These are phyloP conservation scores for Apodemus agrarius DNA, from an alignment of 2,797 vertebrate genomes.

Conservation along the genomic window DNA sequence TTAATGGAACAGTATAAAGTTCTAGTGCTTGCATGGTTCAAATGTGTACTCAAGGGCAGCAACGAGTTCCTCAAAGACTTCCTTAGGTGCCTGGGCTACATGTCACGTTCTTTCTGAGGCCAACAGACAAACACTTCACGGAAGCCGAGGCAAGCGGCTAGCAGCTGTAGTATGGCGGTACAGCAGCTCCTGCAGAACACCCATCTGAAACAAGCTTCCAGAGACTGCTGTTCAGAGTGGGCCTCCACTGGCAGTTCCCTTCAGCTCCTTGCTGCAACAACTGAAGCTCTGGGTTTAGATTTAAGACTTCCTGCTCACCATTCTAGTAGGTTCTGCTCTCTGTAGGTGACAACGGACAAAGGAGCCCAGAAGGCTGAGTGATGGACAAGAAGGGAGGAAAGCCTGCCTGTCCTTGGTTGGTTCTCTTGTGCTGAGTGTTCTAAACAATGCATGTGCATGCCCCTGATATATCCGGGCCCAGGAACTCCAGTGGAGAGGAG, in stretches of 20 bases:
- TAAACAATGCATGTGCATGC: slow-evolving; percentile 3
- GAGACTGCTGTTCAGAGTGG: not conserved
- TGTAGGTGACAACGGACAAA: not conserved
- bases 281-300: not conserved
- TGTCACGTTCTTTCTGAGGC: not conserved
- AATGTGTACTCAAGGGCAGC: not conserved
- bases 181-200: not conserved
- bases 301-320: not conserved
- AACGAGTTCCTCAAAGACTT: slow-evolving; percentile 26
- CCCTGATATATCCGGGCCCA: not conserved
- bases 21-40: not conserved
- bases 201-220: not conserved
- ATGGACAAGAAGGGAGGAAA: not conserved
- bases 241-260: not conserved
- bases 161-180: not conserved
- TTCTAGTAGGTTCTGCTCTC: not conserved
- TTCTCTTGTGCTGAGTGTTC: not conserved
- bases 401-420: too few species aligned
- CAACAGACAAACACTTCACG: not conserved
- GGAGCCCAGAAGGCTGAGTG: not conserved
- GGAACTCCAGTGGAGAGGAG: not conserved
- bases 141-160: not conserved
- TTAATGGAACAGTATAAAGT: slow-evolving; percentile 1
- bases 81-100: not conserved
- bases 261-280: not conserved